Conservation (phyloP, 2,113 vertebrate genomes). For the Herpailurus yagouaroundi region DNA sequence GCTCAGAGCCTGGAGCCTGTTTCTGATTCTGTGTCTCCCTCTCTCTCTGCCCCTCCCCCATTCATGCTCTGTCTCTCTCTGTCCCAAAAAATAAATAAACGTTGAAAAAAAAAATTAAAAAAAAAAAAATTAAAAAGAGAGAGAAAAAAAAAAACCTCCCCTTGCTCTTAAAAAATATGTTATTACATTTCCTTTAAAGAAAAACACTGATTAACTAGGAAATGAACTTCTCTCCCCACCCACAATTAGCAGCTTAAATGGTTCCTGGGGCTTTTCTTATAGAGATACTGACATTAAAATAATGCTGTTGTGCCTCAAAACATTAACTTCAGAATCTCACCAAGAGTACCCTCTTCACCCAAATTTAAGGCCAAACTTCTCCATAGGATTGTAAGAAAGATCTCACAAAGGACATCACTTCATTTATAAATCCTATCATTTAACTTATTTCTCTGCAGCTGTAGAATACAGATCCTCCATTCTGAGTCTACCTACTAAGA, state of each 20-base stretch:
- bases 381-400: background rate
- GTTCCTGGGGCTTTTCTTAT: background rate
- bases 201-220: background rate
- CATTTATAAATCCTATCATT: slow-evolving; percentile 26
- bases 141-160: too few relatives aligned
- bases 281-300: background rate
- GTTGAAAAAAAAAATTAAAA: too few relatives aligned
- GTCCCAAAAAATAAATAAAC: too few relatives aligned
- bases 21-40: too few relatives aligned
- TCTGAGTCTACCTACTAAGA: background rate
- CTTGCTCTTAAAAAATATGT: background rate
- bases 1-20: too few relatives aligned
- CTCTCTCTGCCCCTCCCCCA: too few relatives aligned
- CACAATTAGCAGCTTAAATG: background rate
- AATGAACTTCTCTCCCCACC: background rate
- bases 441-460: background rate
- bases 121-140: too few relatives aligned
- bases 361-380: background rate
- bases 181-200: background rate
- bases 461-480: background rate
- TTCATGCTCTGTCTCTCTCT: too few relatives aligned
- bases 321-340: slow-evolving; percentile 9
- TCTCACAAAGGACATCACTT: background rate
- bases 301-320: background rate
- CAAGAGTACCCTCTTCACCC: background rate